phyloP scores from a whole-genome alignment of 2,888 invertebrate species.

The Coelopa pilipes region DNA sequence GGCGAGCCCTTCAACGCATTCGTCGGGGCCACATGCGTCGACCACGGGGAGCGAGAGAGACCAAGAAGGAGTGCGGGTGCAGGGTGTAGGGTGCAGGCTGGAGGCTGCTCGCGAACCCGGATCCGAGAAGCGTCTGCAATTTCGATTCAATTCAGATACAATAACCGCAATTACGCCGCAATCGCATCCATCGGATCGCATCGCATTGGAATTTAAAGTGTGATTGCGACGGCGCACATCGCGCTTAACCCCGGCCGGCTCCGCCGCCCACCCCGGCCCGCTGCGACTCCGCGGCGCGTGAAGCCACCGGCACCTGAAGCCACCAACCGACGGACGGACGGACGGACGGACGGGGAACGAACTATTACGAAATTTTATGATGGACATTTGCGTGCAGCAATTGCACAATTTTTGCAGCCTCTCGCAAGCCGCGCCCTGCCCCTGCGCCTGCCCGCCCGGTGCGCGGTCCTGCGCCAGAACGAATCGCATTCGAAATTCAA shows the following conservation, averaged over 20 bases:
- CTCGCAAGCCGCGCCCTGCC: not conserved
- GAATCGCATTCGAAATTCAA: constrained; percentile 23
- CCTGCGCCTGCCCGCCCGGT: not conserved
- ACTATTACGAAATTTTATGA: constrained; percentile 29
- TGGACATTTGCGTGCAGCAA: constrained; percentile 31
- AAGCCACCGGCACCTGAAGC: too few relatives aligned
- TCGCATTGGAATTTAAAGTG: constrained; percentile 24
- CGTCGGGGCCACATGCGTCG: too few relatives aligned
- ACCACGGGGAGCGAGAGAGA: too few relatives aligned
- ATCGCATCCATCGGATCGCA: constrained; percentile 5
- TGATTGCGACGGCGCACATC: constrained; percentile 20
- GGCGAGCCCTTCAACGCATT: too few relatives aligned
- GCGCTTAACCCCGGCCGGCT: too few relatives aligned
- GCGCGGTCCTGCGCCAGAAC: not conserved
- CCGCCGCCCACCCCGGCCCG: too few relatives aligned
- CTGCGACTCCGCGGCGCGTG: too few relatives aligned
- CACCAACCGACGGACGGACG: constrained; percentile 1
- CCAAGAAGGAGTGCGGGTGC: too few relatives aligned
- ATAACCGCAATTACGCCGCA: constrained; percentile 26
- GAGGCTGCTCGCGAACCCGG: too few relatives aligned
- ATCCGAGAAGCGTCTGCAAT: too few relatives aligned
- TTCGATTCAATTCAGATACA: constrained; percentile 12
- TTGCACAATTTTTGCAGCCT: constrained; percentile 1
- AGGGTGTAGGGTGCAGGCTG: too few relatives aligned
- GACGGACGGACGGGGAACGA: not conserved